Evolutionary conservation across 2,113 vertebrate species (phyloP).

Genomic region (Oncorhynchus masou): DNA sequence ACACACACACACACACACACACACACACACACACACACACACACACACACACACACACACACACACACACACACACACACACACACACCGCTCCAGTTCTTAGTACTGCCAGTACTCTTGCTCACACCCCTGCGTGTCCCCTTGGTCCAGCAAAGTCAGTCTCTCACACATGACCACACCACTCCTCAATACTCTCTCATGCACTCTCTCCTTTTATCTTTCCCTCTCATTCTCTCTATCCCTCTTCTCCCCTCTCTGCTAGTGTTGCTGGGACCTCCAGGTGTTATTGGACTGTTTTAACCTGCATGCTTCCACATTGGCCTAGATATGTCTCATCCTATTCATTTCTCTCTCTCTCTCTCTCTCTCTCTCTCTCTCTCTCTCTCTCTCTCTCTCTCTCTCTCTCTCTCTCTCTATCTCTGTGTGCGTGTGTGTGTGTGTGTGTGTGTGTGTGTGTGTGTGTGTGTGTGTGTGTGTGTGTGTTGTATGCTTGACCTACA

Average conservation of each 20-base stretch:
- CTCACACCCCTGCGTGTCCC: constrained; percentile 59
- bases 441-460: too few species aligned
- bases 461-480: too few species aligned
- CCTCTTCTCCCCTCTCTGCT: too few species aligned
- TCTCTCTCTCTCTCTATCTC: background rate
- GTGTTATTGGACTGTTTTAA: constrained; percentile 42
- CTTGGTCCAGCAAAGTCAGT: constrained; percentile 63
- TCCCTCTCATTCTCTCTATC: too few species aligned
- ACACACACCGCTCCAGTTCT: constrained; percentile 36
- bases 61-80: too few species aligned
- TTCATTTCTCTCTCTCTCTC: constrained; percentile 28
- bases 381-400: too few species aligned
- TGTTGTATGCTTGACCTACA: too few species aligned
- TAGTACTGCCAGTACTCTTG: constrained; percentile 66
- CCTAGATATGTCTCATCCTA: constrained; percentile 43
- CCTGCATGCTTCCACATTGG: constrained; percentile 35
- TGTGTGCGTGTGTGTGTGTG: too few species aligned
- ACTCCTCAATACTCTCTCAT: constrained; percentile 31
- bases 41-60: background rate
- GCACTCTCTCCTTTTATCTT: background rate
- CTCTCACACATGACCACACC: constrained; percentile 46
- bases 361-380: background rate
- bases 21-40: background rate
- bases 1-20: background rate
- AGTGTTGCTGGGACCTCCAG: constrained; percentile 20